Evolutionary conservation across 2,113 vertebrate genomes (phyloP).

Genomic region (Osmerus eperlanus): DNA sequence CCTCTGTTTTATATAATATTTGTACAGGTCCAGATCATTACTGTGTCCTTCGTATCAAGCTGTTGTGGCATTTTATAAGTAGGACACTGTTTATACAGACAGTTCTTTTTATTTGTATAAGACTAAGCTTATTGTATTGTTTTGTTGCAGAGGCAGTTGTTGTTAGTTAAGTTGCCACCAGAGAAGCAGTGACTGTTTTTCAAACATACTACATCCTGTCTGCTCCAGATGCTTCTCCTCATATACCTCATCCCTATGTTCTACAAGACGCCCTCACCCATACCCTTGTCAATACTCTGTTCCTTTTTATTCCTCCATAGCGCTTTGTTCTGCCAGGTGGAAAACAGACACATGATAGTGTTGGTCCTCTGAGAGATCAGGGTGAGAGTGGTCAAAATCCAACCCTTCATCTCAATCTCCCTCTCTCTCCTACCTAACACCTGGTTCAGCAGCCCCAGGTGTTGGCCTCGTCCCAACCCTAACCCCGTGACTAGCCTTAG

Average conservation of each 20-base stretch:
- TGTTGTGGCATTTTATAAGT: not conserved
- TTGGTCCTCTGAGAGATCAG: not conserved
- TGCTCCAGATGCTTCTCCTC: no score
- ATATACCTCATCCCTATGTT: not conserved
- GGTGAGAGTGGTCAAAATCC: not conserved
- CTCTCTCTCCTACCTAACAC: constrained; percentile 14
- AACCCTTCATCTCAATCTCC: not conserved
- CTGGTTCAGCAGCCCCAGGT: constrained; percentile 6
- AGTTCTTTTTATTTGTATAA: not conserved
- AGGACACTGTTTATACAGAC: not conserved
- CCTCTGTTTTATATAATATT: not conserved
- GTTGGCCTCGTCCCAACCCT: no score
- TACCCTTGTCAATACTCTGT: not conserved
- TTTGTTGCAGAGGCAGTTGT: no score
- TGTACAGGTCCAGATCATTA: not conserved
- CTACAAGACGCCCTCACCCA: not conserved
- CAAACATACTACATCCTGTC: no score
- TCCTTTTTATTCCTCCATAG: not conserved
- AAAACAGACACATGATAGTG: not conserved
- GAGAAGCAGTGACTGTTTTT: no score
- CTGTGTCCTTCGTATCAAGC: not conserved
- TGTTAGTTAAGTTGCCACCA: no score
- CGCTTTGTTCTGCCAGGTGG: not conserved
- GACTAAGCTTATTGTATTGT: not conserved
- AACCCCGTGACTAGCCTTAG: no score